Evolutionary conservation across 2,113 vertebrate genomes (phyloP), one percentile per base, ranked within the genome.

Genomic region (Tylochromis polylepis): DNA sequence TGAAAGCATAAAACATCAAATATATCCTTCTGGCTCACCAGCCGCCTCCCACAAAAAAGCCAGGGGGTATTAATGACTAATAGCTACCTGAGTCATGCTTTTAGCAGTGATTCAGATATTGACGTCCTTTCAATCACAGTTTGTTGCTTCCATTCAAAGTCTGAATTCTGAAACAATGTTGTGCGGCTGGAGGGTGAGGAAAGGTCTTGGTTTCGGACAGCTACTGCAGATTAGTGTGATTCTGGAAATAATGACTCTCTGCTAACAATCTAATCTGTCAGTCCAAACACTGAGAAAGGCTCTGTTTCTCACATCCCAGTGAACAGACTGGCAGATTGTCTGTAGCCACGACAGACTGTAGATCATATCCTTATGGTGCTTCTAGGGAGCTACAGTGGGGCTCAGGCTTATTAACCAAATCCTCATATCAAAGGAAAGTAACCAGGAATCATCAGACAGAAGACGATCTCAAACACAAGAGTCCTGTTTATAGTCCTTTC

Each of bases 221-320:
- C 84, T 27, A 46, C 78, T 81, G 88, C 79, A 90, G 91, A 94
- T 94, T 90, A 93, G 89, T 80, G 87, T 86, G 90, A 78, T 86
- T 91, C 87, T 84, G 81, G 90, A 93, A 95, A 88, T 93, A 92
- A 94, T 94, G 88, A 93, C 91, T 93, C 89, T 92, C 86, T 84
- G 89, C 89, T 88, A 92, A 94, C 90, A 93, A 62, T 89, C 87
- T 88, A 95, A 95, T 93, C 92, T 90, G 84, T 90, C 88, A 85
- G 83, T 90, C 85, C 89, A 92, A 93, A 93, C 89, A 93, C 70
- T 57, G 83, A 67, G 88, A 82, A 80, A 86, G 79, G 81, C 89
- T 84, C 79, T 41, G 80, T 77, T 78, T 91, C 92, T 92, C 87
- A 92, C 87, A 85, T 93, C 84, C 85, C 87, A 89, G 80, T 90